Percentiles rank a stretch among this genome's conserved stretches.
These are phyloP conservation scores for Metalampra italica DNA, from an alignment of 2,888 invertebrate species.

Conservation along the genomic window DNA sequence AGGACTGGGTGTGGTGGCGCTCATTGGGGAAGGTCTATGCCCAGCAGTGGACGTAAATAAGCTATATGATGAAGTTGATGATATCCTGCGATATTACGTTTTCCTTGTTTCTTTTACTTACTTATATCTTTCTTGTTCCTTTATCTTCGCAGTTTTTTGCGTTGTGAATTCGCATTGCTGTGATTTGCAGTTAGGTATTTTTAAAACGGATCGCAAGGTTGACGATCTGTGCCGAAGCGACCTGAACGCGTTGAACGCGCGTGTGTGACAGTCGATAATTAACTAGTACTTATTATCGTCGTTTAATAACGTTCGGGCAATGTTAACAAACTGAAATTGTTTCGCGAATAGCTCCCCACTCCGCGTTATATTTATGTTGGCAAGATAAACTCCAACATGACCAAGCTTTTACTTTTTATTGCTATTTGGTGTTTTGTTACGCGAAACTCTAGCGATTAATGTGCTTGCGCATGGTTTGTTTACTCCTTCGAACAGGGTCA, in stretches of 20 bases:
- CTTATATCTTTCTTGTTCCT: too few species aligned
- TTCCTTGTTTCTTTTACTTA: too few species aligned
- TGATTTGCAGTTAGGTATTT: too few species aligned
- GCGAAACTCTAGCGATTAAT: slow-evolving; percentile 38
- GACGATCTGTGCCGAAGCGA: slow-evolving; percentile 17
- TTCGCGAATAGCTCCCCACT: slow-evolving; percentile 35
- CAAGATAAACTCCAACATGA: slow-evolving; percentile 51
- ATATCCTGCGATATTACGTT: too few species aligned
- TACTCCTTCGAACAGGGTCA: neutral
- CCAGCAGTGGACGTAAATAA: too few species aligned
- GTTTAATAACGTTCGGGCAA: slow-evolving; percentile 54
- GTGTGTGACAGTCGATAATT: slow-evolving; percentile 57
- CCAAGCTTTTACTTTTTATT: slow-evolving; percentile 53
- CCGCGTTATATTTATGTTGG: slow-evolving; percentile 46
- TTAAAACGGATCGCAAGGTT: slow-evolving; percentile 25
- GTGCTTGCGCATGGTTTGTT: slow-evolving; percentile 9
- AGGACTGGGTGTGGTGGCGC: too few species aligned
- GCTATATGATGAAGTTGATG: too few species aligned
- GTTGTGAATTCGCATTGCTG: too few species aligned
- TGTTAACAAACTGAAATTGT: slow-evolving; percentile 61
- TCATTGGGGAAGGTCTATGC: too few species aligned
- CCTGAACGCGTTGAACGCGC: slow-evolving; percentile 29
- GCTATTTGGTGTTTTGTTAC: slow-evolving; percentile 39
- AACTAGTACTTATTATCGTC: slow-evolving; percentile 58
- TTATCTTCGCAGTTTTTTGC: too few species aligned